Base-by-base conservation (phyloP, 2,797 vertebrate genomes). In the Amniataba percoides region DNA sequence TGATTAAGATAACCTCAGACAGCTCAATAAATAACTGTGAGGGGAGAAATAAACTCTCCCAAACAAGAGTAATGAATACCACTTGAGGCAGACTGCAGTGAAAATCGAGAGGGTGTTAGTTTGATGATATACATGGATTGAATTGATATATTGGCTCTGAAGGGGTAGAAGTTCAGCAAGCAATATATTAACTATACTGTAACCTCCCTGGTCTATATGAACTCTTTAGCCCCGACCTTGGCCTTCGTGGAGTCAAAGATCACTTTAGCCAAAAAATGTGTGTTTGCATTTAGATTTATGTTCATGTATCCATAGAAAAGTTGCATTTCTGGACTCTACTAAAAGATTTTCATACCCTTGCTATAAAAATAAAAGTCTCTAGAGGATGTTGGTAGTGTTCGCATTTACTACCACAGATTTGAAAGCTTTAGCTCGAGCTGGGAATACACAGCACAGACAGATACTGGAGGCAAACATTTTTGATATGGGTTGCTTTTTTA, bases 91-190 rank as follows among this genome's bases (percentile, higher is more conserved):
- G 25, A 15, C 25, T 60, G 25, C 21, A 40, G 40, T 27, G 58
- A 51, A 11, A 57, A 34, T 57, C 21, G 40, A 60, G 16, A 16
- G 15, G 7, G 12, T 59, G 45, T 45, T 63, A 46, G 14, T 48
- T 21, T 23, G 34, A 59, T 49, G 58, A 59, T 16, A 39, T n/a
- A 45, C 21, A 58, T 43, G 23, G 21, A 61, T 66, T 16, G 2
- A 9, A 80, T 84, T 55, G 13, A 66, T 61, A 46, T 25, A 70
- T 46, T 9, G 64, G 21, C 60, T 27, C 16, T 51, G 8, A 60
- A 19, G 40, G 61, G 56, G 75, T 31, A 61, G 1, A 43, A 13
- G 63, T 55, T 76, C 52, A 63, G 36, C 1, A 51, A 59, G 63
- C 15, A 15, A 15, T 31, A 10, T 14, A 11, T 56, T 21, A 55